Evolutionary conservation across 1,140 invertebrate species (phyloP).

Genomic region (Brachionus rubens): DNA sequence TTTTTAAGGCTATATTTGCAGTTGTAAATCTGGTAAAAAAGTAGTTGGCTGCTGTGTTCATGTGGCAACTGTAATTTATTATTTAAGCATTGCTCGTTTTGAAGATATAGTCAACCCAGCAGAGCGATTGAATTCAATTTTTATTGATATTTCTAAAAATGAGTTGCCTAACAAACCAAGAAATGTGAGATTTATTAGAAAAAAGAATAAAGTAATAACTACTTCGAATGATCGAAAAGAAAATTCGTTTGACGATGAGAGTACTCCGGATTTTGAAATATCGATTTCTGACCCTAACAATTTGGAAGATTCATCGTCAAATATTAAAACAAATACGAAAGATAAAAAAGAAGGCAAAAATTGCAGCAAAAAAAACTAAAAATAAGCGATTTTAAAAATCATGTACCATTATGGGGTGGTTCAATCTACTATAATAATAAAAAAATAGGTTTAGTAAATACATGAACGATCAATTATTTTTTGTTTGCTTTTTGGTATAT

Average conservation of each 20-base stretch:
- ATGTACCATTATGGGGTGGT: no score
- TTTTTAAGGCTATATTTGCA: slow-evolving; percentile 7
- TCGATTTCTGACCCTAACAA: no score
- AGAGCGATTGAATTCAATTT: neutral
- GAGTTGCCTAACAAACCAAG: neutral
- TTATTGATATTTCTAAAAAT: neutral
- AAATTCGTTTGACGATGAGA: neutral
- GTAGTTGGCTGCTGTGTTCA: slow-evolving; percentile 1
- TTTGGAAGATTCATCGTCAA: no score
- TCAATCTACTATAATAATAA: no score
- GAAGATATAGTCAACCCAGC: neutral
- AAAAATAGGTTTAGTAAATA: no score
- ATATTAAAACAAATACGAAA: no score
- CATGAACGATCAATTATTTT: no score
- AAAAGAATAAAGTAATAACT: neutral
- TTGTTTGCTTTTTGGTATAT: no score
- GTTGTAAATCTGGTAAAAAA: neutral
- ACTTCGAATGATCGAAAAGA: neutral
- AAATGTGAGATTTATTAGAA: neutral
- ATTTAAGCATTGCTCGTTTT: neutral
- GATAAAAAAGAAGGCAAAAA: no score
- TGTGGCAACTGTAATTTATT: neutral
- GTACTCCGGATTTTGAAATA: no score
- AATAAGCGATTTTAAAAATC: no score
- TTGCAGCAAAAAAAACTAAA: no score